Percentiles rank a stretch among this genome's conserved stretches.
phyloP scores from a whole-genome alignment of 2,113 vertebrate species.

The Seriola rivoliana region DNA sequence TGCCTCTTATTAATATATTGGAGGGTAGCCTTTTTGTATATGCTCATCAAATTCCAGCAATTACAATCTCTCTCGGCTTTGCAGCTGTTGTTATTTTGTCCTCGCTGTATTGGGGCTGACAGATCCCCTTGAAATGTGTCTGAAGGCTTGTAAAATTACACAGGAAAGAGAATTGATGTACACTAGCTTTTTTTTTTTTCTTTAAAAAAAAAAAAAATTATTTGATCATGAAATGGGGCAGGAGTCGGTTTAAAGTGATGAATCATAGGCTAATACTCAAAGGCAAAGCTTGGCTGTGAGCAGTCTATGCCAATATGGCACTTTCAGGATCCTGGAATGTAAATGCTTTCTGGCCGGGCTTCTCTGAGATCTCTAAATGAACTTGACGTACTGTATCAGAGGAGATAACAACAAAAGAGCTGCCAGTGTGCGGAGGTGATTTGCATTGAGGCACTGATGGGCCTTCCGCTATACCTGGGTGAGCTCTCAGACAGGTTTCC shows the following conservation, averaged over 20 bases:
- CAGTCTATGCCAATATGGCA: conserved; percentile 34
- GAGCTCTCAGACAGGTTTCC: conserved; percentile 66
- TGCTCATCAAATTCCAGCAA: conserved; percentile 42
- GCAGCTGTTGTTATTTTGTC: conserved; percentile 34
- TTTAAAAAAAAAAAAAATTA: neutral
- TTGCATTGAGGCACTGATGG: conserved; percentile 65
- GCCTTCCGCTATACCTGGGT: conserved; percentile 67
- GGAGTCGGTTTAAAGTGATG: conserved; percentile 40
- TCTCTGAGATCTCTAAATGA: conserved; percentile 67
- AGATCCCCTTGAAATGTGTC: conserved; percentile 37
- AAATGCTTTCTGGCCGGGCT: conserved; percentile 46
- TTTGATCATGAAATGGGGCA: conserved; percentile 37
- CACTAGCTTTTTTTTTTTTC: neutral
- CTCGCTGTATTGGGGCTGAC: conserved; percentile 17
- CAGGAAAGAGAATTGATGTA: conserved; percentile 15
- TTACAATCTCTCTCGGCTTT: conserved; percentile 23
- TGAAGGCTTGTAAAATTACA: conserved; percentile 11
- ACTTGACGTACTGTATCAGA: conserved; percentile 74
- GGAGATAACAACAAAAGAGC: conserved; percentile 74
- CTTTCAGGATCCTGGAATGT: conserved; percentile 47
- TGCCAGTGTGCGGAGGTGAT: conserved; percentile 66
- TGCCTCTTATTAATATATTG: conserved; percentile 32
- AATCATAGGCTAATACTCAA: conserved; percentile 53
- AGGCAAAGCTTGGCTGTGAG: conserved; percentile 34
- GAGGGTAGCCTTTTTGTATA: conserved; percentile 31